Conservation (phyloP, 2,888 invertebrate genomes). For the Spodoptera picta region DNA sequence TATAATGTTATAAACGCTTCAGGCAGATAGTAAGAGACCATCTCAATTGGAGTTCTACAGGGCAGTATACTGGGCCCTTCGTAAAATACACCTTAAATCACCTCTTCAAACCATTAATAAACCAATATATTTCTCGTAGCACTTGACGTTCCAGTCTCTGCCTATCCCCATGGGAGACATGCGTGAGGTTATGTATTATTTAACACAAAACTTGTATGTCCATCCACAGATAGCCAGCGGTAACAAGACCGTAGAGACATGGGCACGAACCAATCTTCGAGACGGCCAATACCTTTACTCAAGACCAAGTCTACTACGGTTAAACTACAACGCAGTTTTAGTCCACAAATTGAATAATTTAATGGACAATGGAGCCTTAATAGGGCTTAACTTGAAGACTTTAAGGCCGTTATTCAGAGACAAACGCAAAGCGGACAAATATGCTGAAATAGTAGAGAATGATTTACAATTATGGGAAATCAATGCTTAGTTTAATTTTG, state of each 20-base stretch:
- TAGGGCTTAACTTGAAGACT: slow-evolving; percentile 93
- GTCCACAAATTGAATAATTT: slow-evolving; percentile 91
- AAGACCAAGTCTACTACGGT: slow-evolving; percentile 93
- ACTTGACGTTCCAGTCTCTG: no score
- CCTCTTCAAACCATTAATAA: no score
- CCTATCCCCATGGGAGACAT: no score
- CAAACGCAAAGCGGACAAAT: slow-evolving; percentile 91
- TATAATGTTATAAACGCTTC: neutral
- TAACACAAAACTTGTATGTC: neutral
- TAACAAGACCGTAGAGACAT: slow-evolving; percentile 92
- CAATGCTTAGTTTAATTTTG: slow-evolving; percentile 65
- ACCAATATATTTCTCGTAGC: no score
- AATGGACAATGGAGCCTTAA: slow-evolving; percentile 93
- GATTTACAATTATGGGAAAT: slow-evolving; percentile 95
- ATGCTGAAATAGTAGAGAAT: slow-evolving; percentile 95
- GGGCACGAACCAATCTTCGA: slow-evolving; percentile 91
- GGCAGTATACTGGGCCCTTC: slow-evolving; percentile 7
- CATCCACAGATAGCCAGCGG: slow-evolving; percentile 91
- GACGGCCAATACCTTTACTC: slow-evolving; percentile 93
- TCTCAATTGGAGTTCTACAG: neutral
- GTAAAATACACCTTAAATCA: neutral
- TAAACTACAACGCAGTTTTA: slow-evolving; percentile 92
- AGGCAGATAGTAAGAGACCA: no score
- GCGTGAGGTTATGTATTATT: neutral
- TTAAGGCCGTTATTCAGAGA: slow-evolving; percentile 93